Conservation (phyloP, 2,797 vertebrate species). For the Lates japonicus region DNA sequence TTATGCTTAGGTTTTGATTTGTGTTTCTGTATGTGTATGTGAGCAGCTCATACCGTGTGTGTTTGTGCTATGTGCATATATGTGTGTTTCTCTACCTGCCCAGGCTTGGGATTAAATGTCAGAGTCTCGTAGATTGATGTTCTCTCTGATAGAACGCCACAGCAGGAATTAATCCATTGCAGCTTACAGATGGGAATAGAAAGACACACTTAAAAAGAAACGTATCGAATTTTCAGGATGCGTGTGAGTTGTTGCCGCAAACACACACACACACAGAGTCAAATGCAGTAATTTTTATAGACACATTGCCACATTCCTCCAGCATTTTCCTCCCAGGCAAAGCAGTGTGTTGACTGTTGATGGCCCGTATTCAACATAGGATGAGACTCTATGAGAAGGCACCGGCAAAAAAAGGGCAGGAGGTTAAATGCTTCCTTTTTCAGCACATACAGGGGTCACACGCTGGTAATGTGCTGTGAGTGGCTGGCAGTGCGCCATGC, state of each 20-base stretch:
- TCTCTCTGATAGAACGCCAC: conserved; percentile 81
- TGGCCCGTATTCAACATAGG: conserved; percentile 41
- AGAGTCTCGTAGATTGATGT: conserved; percentile 84
- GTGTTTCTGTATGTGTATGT: conserved; percentile 34
- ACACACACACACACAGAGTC: background rate
- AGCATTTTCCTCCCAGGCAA: conserved; percentile 19
- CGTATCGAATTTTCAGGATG: conserved; percentile 37
- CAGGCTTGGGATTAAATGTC: conserved; percentile 86
- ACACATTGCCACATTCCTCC: conserved; percentile 4
- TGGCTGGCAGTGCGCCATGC: conserved; percentile 67
- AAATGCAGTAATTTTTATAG: conserved; percentile 13
- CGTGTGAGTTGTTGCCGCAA: background rate
- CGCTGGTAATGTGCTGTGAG: conserved; percentile 73
- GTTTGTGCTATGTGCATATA: conserved; percentile 40
- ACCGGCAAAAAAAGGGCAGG: conserved; percentile 53
- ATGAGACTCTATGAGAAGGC: conserved; percentile 40
- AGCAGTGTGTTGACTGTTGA: conserved; percentile 21
- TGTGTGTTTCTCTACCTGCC: conserved; percentile 67
- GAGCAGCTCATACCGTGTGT: conserved; percentile 11
- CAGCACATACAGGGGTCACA: conserved; percentile 68
- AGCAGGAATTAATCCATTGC: conserved; percentile 72
- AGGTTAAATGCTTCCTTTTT: conserved; percentile 80
- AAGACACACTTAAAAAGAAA: conserved; percentile 63
- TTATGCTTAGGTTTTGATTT: conserved; percentile 36
- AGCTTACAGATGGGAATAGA: conserved; percentile 67